These are phyloP conservation scores for Apteryx owenii DNA, from an alignment of 2,113 vertebrate genomes.

Conservation along the genomic window DNA sequence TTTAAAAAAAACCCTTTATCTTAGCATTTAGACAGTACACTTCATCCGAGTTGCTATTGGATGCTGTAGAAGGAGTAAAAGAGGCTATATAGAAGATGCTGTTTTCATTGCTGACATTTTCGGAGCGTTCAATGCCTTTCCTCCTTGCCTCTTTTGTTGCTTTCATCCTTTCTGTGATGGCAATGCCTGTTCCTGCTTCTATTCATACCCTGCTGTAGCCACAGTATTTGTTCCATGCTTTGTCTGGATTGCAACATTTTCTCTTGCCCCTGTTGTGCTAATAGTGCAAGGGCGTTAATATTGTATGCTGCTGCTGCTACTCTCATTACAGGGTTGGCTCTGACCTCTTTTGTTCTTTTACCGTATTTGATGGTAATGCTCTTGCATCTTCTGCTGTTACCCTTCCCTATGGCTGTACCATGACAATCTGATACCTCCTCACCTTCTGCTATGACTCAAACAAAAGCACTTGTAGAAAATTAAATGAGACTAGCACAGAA, in stretches of 20 bases:
- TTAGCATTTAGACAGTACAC: fast-evolving
- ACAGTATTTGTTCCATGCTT: not conserved
- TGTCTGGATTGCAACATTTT: not conserved
- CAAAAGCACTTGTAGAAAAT: not conserved
- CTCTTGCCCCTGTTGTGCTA: fast-evolving
- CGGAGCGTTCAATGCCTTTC: not conserved
- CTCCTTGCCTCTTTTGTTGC: not conserved
- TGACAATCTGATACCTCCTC: not conserved
- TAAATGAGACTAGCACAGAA: not conserved
- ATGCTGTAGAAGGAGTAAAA: not conserved
- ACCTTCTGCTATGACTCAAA: not conserved
- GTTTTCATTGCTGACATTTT: not conserved
- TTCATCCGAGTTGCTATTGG: not conserved
- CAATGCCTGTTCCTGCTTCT: not conserved
- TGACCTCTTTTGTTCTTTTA: not conserved
- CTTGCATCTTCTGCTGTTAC: not conserved
- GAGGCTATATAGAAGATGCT: not conserved
- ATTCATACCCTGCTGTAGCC: not conserved
- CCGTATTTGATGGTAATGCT: not conserved
- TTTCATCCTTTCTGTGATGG: not conserved
- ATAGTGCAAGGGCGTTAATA: not conserved
- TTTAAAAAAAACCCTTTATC: not conserved
- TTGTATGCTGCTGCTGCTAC: not conserved
- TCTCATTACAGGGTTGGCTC: not conserved
- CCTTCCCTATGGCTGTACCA: not conserved